These are phyloP conservation scores for Callaeas wilsoni DNA, from an alignment of 2,113 vertebrate genomes.

Conservation along the genomic window DNA sequence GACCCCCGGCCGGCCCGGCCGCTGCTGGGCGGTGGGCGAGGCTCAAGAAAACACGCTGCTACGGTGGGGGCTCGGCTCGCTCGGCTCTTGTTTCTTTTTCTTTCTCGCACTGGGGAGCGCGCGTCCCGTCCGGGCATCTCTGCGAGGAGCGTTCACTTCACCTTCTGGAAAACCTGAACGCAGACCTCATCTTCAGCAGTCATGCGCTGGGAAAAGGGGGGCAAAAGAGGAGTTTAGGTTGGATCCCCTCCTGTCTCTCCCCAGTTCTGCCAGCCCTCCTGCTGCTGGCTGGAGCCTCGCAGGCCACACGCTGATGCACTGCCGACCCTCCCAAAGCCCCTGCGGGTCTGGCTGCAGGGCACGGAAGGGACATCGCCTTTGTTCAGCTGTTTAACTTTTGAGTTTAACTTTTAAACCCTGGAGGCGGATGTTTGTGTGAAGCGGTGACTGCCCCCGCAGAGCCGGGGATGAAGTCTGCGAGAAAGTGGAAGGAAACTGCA, in stretches of 20 bases:
- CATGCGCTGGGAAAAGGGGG: constrained; percentile 77
- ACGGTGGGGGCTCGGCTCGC: not conserved
- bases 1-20: not conserved
- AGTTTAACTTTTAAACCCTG: constrained; percentile 32
- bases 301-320: not conserved
- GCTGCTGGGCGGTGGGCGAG: not conserved
- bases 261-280: not conserved
- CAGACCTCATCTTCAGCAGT: constrained; percentile 81
- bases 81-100: not conserved
- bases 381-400: not conserved
- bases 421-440: constrained; percentile 37
- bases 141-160: constrained; percentile 39
- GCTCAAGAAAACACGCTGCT: not conserved
- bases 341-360: not conserved
- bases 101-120: not conserved
- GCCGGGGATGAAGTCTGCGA: not conserved
- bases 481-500: not conserved
- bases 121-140: not conserved
- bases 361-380: not conserved
- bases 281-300: not conserved
- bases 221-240: not conserved
- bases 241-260: not conserved
- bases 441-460: not conserved
- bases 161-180: constrained; percentile 88
- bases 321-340: not conserved